A percentile compares a stretch with the other conserved stretches of the same genome.
Evolutionary conservation across 37 sponge, comb jelly and placozoan genomes (phyloP).

Genomic region (Aplysina aerophoba): DNA sequence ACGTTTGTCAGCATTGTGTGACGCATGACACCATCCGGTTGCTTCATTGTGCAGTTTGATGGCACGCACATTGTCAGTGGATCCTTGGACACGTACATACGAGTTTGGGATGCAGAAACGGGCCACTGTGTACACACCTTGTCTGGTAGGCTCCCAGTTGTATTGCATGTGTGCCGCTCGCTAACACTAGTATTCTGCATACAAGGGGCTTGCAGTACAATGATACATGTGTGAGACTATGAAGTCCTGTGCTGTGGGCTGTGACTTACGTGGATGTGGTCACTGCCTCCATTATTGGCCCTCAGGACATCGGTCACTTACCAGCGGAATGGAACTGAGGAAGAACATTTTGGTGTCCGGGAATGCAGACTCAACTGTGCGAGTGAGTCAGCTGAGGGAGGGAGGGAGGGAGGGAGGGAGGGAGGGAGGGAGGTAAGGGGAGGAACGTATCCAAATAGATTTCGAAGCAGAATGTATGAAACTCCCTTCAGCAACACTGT

Average conservation of each 20-base stretch:
- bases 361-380: conserved; percentile 99
- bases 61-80: conserved; percentile 97
- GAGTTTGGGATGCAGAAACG: conserved; percentile 92
- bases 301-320: conserved; percentile 92
- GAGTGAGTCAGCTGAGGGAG: conserved; percentile 59
- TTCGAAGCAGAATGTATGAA: too few species aligned
- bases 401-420: too few species aligned
- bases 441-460: not conserved
- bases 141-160: conserved; percentile 74
- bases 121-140: conserved; percentile 87
- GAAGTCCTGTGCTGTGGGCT: too few species aligned
- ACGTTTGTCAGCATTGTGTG: not conserved
- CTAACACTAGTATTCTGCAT: too few species aligned
- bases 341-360: conserved; percentile 94
- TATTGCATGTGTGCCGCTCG: too few species aligned
- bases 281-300: not conserved
- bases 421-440: not conserved
- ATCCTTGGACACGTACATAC: conserved; percentile 96
- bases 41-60: conserved; percentile 84
- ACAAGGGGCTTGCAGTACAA: too few species aligned
- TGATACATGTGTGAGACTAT: not conserved
- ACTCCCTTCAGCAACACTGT: too few species aligned
- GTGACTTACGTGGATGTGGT: not conserved
- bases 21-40: not conserved
- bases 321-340: conserved; percentile 97